phyloP scores from a whole-genome alignment of 64 coral and sea anemone species.

The Trachythela sp. region DNA sequence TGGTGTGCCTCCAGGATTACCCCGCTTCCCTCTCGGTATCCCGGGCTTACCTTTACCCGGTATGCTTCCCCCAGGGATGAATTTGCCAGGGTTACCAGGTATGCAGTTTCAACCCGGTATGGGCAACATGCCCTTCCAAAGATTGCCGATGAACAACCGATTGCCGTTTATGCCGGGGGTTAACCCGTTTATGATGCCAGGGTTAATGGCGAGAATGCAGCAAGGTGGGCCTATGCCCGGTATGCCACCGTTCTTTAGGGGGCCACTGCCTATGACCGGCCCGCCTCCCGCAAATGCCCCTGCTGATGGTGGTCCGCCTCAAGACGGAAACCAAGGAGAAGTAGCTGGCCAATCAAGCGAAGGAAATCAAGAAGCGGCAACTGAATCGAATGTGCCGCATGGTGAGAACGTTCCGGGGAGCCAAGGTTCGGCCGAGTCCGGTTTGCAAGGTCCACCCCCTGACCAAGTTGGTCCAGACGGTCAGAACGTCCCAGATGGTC shows the following conservation, averaged over 20 bases:
- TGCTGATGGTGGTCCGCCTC: neutral
- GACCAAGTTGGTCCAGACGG: no score
- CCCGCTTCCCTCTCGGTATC: neutral
- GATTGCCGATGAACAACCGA: neutral
- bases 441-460: no score
- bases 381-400: neutral
- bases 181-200: neutral
- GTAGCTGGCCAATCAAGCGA: neutral
- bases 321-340: neutral
- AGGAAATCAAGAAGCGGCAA: neutral
- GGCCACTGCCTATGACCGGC: neutral
- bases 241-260: neutral
- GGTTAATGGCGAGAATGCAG: neutral
- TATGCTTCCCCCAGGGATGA: neutral
- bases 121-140: neutral
- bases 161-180: neutral
- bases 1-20: neutral
- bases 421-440: no score
- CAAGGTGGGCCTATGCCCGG: neutral
- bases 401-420: neutral
- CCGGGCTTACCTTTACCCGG: neutral
- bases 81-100: neutral
- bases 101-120: neutral
- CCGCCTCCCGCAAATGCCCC: neutral
- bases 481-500: neutral